A percentile compares a stretch with the other conserved stretches of the same genome.
These are phyloP conservation scores for Drosophila hawaiiensis DNA, from an alignment of 2,888 invertebrate species.

Conservation along the genomic window DNA sequence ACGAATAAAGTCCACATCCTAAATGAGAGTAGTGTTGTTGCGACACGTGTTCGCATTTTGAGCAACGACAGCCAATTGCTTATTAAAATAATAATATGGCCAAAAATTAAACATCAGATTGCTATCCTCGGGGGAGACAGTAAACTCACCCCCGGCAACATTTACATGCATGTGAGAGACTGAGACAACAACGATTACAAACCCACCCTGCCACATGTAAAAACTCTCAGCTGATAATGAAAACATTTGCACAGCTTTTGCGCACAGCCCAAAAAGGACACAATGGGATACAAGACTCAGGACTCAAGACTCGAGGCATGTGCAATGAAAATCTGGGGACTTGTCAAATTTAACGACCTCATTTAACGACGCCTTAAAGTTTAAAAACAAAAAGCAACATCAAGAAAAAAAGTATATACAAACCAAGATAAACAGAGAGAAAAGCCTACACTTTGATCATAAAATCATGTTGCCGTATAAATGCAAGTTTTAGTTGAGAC, in stretches of 20 bases:
- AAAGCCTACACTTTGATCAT: slow-evolving; percentile 65
- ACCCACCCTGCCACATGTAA: slow-evolving; percentile 55
- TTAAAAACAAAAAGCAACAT: slow-evolving; percentile 35
- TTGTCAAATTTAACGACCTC: slow-evolving; percentile 60
- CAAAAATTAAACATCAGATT: slow-evolving; percentile 62
- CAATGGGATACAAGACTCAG: slow-evolving; percentile 16
- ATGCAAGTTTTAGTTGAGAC: slow-evolving; percentile 33
- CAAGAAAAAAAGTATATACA: slow-evolving; percentile 8
- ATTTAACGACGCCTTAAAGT: slow-evolving; percentile 59
- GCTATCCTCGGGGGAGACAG: slow-evolving; percentile 42
- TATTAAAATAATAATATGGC: slow-evolving; percentile 76
- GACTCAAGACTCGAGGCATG: not conserved
- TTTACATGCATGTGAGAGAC: slow-evolving; percentile 21
- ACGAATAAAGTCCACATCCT: slow-evolving; percentile 26
- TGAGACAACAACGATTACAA: slow-evolving; percentile 32
- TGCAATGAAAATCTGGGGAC: slow-evolving; percentile 43
- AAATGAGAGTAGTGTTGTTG: slow-evolving; percentile 18
- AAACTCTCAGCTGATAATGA: slow-evolving; percentile 64
- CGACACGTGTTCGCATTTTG: slow-evolving; percentile 73
- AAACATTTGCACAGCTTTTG: slow-evolving; percentile 52
- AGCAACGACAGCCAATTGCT: slow-evolving; percentile 53
- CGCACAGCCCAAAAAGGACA: slow-evolving; percentile 17
- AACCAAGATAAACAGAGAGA: slow-evolving; percentile 7
- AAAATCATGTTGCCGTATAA: slow-evolving; percentile 38
- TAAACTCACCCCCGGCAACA: slow-evolving; percentile 39